Evolutionary conservation across 2,113 vertebrate species (phyloP).

Genomic region (Pangasianodon gigas): DNA sequence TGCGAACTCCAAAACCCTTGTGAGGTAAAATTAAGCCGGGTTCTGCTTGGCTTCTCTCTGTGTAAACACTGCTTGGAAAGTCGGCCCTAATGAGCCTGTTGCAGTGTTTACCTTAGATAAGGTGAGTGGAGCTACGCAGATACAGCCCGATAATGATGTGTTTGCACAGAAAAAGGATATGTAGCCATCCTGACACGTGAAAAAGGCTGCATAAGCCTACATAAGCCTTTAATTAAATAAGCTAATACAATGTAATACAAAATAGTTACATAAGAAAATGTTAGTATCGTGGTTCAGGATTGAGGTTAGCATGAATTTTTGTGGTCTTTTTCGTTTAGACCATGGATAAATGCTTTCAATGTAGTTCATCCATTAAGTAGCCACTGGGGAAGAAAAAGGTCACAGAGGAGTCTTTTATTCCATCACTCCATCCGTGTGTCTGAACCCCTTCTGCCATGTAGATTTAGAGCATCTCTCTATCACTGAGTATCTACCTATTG

Average conservation of each 20-base stretch:
- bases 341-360: conserved; percentile 15
- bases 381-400: conserved; percentile 53
- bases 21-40: conserved; percentile 18
- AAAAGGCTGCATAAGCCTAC: not conserved
- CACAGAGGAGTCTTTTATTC: conserved; percentile 55
- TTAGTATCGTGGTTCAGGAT: too few species aligned
- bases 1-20: conserved; percentile 9
- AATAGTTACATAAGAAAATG: not conserved
- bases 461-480: conserved; percentile 54
- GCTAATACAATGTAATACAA: not conserved
- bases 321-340: not conserved
- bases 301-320: not conserved
- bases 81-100: conserved; percentile 84
- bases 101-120: conserved; percentile 95
- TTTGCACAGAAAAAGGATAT: conserved; percentile 78
- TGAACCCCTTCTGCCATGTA: conserved; percentile 47
- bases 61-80: conserved; percentile 80
- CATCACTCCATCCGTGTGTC: conserved; percentile 53
- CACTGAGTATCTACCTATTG: conserved; percentile 59
- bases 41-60: conserved; percentile 54
- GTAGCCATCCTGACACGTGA: conserved; percentile 33
- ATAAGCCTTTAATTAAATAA: conserved; percentile 26
- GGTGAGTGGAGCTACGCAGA: conserved; percentile 80
- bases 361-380: conserved; percentile 50
- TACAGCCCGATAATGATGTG: conserved; percentile 73